Conservation (phyloP, 2,888 invertebrate genomes). For the Drosophila colorata region DNA sequence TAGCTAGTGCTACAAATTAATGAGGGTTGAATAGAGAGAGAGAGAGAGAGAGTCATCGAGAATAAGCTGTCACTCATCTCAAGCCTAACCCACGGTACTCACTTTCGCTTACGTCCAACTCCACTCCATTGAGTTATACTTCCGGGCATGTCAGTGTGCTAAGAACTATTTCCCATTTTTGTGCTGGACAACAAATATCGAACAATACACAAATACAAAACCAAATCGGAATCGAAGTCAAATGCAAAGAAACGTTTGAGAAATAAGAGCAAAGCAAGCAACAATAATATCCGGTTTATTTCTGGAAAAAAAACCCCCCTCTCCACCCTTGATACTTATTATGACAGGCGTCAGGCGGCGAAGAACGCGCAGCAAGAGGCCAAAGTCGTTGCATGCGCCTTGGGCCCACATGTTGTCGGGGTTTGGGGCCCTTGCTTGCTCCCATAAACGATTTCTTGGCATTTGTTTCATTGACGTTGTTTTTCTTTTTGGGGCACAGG, state of each 20-base stretch:
- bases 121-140: conserved; percentile 6
- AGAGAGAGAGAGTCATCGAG: background rate
- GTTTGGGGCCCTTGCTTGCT: background rate
- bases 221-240: conserved; percentile 23
- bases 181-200: conserved; percentile 11
- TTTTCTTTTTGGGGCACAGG: conserved; percentile 21
- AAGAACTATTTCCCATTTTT: conserved; percentile 14
- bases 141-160: conserved; percentile 10
- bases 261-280: conserved; percentile 16
- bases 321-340: conserved; percentile 20
- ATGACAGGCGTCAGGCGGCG: conserved; percentile 51
- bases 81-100: background rate
- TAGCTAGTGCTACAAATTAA: background rate
- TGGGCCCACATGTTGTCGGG: conserved; percentile 39
- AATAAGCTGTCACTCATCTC: conserved; percentile 6
- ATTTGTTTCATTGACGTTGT: conserved; percentile 36
- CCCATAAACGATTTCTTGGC: conserved; percentile 27
- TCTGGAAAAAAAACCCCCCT: conserved; percentile 16
- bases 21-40: background rate
- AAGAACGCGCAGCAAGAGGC: conserved; percentile 26
- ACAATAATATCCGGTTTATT: conserved; percentile 66
- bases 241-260: conserved; percentile 14
- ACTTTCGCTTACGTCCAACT: background rate
- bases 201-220: conserved; percentile 6
- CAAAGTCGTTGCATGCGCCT: conserved; percentile 9